These are phyloP conservation scores for Halictus ligatus DNA, from an alignment of 2,888 invertebrate genomes.

Conservation along the genomic window DNA sequence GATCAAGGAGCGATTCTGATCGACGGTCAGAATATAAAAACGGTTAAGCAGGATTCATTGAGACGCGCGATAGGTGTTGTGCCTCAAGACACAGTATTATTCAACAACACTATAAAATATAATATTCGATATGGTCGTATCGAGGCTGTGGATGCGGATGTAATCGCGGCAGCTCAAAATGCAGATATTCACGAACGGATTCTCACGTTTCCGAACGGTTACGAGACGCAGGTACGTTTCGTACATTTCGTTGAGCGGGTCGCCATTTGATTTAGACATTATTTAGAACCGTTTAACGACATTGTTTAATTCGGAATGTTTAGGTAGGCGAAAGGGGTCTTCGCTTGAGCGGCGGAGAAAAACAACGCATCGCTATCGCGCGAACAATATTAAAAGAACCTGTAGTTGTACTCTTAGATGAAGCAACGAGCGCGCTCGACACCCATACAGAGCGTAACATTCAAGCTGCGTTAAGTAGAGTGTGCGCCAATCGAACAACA, in stretches of 20 bases:
- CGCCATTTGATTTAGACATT: neutral
- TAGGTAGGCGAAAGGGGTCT: slow-evolving; percentile 97
- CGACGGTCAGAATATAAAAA: slow-evolving; percentile 95
- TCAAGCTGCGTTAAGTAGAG: slow-evolving; percentile 88
- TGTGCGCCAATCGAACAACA: slow-evolving; percentile 95
- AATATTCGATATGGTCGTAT: slow-evolving; percentile 97
- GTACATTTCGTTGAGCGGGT: neutral
- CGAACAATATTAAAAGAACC: slow-evolving; percentile 97
- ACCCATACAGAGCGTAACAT: slow-evolving; percentile 94
- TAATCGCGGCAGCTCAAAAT: slow-evolving; percentile 94
- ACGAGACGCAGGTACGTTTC: slow-evolving; percentile 89
- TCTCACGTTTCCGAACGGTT: slow-evolving; percentile 94
- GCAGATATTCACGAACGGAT: slow-evolving; percentile 98
- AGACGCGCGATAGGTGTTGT: slow-evolving; percentile 95
- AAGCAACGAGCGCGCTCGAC: slow-evolving; percentile 97
- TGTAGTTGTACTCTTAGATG: slow-evolving; percentile 95
- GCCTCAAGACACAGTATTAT: slow-evolving; percentile 98
- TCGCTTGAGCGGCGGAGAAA: slow-evolving; percentile 98
- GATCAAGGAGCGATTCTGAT: slow-evolving; percentile 93
- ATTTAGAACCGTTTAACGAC: neutral
- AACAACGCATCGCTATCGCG: slow-evolving; percentile 98
- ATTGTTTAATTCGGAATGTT: slow-evolving; percentile 32
- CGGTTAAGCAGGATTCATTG: slow-evolving; percentile 93
- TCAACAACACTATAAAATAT: slow-evolving; percentile 96
- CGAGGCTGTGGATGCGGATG: slow-evolving; percentile 91